These are phyloP conservation scores for Ifrita kowaldi DNA, from an alignment of 2,113 vertebrate genomes.

Conservation along the genomic window DNA sequence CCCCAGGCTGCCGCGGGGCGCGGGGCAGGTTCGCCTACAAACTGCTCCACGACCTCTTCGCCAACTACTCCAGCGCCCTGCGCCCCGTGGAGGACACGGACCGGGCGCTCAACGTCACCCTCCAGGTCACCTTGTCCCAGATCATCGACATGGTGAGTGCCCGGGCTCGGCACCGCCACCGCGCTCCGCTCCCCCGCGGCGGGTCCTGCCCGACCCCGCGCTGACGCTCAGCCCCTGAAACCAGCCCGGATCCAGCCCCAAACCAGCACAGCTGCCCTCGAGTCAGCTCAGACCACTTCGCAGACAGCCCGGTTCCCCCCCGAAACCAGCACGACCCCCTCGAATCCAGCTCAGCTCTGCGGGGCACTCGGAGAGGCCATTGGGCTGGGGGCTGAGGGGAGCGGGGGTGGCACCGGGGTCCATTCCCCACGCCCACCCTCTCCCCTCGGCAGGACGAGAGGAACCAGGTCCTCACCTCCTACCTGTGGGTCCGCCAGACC, in stretches of 20 bases:
- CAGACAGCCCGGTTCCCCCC: not conserved
- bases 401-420: accelerated
- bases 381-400: accelerated
- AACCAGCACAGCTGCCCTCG: not conserved
- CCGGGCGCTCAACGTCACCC: conserved; percentile 83
- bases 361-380: not conserved
- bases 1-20: conserved; percentile 73
- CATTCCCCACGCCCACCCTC: accelerated
- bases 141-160: conserved; percentile 91
- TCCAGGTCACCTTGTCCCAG: conserved; percentile 88
- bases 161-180: not conserved
- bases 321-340: not conserved
- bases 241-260: not conserved
- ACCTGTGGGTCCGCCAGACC: conserved; percentile 89
- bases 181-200: not conserved
- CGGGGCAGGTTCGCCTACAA: conserved; percentile 81
- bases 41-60: conserved; percentile 83
- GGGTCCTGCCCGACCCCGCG: not conserved
- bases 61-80: conserved; percentile 85
- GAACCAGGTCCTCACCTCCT: conserved; percentile 80
- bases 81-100: conserved; percentile 88
- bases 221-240: not conserved
- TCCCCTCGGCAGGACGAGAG: conserved; percentile 71
- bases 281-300: accelerated
- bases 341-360: not conserved